These are phyloP conservation scores for Clarias pachynema DNA, from an alignment of 2,797 vertebrate species.

Conservation along the genomic window DNA sequence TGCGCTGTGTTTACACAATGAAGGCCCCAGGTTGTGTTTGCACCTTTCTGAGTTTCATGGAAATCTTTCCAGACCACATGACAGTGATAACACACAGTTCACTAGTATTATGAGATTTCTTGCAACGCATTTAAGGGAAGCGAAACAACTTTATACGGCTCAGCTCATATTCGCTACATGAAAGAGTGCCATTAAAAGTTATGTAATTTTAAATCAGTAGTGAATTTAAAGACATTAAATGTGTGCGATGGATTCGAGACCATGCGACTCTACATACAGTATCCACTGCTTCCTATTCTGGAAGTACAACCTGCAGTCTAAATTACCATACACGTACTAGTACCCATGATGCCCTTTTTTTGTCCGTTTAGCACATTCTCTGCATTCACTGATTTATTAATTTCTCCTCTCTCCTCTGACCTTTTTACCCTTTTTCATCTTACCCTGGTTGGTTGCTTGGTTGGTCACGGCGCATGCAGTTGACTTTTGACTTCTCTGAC, in stretches of 20 bases:
- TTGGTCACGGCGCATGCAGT: constrained; percentile 9
- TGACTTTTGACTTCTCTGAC: constrained; percentile 25
- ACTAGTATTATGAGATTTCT: background rate
- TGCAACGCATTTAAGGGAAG: background rate
- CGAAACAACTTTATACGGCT: background rate
- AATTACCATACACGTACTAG: background rate
- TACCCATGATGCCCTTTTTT: background rate
- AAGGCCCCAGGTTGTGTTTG: constrained; percentile 14
- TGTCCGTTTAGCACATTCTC: constrained; percentile 6
- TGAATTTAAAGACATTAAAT: constrained; percentile 4
- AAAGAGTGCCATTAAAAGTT: background rate
- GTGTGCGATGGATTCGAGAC: background rate
- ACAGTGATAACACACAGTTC: constrained; percentile 11
- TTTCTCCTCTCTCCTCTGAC: background rate
- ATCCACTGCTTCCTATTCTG: background rate
- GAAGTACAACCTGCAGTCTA: background rate
- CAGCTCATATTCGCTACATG: background rate
- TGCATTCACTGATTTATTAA: constrained; percentile 43
- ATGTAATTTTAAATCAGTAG: background rate
- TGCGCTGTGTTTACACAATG: constrained; percentile 40
- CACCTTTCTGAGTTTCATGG: constrained; percentile 12
- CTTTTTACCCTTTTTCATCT: constrained; percentile 16
- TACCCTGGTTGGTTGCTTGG: constrained; percentile 14
- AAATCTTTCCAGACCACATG: constrained; percentile 12
- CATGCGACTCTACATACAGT: background rate